Percentiles rank a stretch among this genome's conserved stretches.
These are phyloP conservation scores for Picus viridis DNA, from an alignment of 2,797 vertebrate species.

Conservation along the genomic window DNA sequence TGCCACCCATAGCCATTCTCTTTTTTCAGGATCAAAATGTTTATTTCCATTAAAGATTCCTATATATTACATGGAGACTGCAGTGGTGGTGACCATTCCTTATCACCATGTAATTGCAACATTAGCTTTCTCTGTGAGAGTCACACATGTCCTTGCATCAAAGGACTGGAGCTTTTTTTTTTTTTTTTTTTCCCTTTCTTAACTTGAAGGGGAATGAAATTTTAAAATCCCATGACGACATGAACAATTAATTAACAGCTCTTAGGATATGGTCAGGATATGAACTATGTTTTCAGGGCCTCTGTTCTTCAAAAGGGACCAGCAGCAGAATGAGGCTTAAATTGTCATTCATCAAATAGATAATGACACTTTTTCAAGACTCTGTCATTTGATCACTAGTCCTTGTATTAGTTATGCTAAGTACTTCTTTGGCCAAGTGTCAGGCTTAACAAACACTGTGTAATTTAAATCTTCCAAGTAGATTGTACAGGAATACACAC, in stretches of 20 bases:
- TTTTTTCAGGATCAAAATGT: neutral
- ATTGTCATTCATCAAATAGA: slow-evolving; percentile 70
- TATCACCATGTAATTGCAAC: neutral
- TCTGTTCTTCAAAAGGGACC: slow-evolving; percentile 54
- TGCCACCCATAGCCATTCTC: neutral
- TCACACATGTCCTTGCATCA: neutral
- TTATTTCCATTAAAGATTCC: neutral
- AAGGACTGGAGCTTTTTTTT: neutral
- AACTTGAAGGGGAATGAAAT: neutral
- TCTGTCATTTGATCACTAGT: slow-evolving; percentile 68
- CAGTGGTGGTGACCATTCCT: neutral
- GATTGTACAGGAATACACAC: slow-evolving; percentile 68
- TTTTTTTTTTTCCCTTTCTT: neutral
- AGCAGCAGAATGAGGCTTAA: slow-evolving; percentile 53
- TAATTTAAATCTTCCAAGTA: slow-evolving; percentile 70
- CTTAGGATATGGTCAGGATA: slow-evolving; percentile 4
- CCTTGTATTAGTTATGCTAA: slow-evolving; percentile 66
- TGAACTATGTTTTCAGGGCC: neutral
- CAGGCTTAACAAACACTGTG: slow-evolving; percentile 71
- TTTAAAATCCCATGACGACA: neutral
- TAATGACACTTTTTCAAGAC: slow-evolving; percentile 66
- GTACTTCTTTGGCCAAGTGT: slow-evolving; percentile 70
- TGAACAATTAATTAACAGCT: neutral
- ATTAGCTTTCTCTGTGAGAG: neutral
- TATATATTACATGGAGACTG: neutral